Base-by-base conservation (phyloP, 1,140 invertebrate genomes). In the Luehdorfia chinensis region DNA sequence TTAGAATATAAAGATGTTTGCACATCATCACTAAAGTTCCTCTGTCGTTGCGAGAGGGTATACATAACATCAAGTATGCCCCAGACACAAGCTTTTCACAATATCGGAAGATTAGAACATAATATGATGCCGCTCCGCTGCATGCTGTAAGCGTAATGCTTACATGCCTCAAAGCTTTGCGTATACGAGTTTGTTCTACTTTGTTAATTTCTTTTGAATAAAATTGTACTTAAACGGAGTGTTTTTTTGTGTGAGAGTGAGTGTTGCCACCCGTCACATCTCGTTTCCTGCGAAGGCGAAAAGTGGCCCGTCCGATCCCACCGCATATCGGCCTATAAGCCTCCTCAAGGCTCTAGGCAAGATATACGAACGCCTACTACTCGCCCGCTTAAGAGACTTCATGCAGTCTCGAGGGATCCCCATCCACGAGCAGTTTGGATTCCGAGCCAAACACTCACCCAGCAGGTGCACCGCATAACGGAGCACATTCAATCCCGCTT, bases 91-190 rank as follows among this genome's bases (percentile, higher is more conserved):
- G 39, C 39, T 43, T 43, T 43, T 43, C 39, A 43, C 39, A 43
- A 43, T 43, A 43, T 43, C 39, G 25, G 39, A 27, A 43, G 39
- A 43, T 43, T 43, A 43, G 39, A 43, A 43, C 25, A 16, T 43
- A 43, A 43, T 43, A 43, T 43, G 39, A 30, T 14, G 39, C 39
- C 27, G 39, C 39, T 27, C 39, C 25, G 39, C 25, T 37, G 21
- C 34, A 43, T 14, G 25, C 27, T 19, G 39, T 28, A 27, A 43
- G 25, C 27, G 7, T 16, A 30, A 43, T 3, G n/a, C n/a, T n/a
- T n/a, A 41, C 25, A 41, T 41, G 23, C 11, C 12, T 41, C 23
- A 41, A 41, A 41, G 37, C 37, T 27, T 41, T 41, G 37, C 37
- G 21, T 27, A 39, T 25, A 39, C 19, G 12, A 39, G 37, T 41